A percentile compares a stretch with the other conserved stretches of the same genome.
These are phyloP conservation scores for Aptenodytes patagonicus DNA, from an alignment of 2,113 vertebrate genomes.

Conservation along the genomic window DNA sequence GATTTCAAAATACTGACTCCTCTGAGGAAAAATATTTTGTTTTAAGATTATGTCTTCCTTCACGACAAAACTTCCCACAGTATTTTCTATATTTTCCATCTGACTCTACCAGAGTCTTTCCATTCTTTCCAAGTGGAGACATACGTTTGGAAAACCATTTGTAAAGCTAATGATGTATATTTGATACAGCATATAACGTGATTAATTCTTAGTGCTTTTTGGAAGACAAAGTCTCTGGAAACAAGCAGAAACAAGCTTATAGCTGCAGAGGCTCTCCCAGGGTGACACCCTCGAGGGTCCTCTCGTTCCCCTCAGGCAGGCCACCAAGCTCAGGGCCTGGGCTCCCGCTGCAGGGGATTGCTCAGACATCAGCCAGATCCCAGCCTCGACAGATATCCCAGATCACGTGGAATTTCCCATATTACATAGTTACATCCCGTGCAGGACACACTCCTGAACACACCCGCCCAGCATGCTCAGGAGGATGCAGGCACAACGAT, in stretches of 20 bases:
- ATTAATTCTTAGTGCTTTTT: background rate
- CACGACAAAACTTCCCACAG: background rate
- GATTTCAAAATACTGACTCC: background rate
- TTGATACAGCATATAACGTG: background rate
- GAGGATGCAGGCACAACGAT: background rate
- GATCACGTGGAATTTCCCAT: rapidly evolving
- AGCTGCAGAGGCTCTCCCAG: background rate
- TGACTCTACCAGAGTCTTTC: background rate
- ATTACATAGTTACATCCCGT: background rate
- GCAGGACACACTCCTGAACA: too few relatives aligned
- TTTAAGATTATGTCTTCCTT: background rate
- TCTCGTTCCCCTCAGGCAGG: background rate
- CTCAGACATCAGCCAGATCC: background rate
- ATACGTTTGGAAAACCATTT: background rate
- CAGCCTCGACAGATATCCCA: background rate
- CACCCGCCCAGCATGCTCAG: background rate
- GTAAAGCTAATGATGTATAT: background rate
- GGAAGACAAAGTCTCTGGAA: background rate
- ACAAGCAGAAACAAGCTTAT: background rate
- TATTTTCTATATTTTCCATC: background rate
- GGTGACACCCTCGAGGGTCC: background rate
- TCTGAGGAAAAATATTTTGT: background rate
- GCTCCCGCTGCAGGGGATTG: background rate
- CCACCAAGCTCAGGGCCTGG: background rate
- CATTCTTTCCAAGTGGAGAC: background rate